These are phyloP conservation scores for Eumerus sabulonum DNA, from an alignment of 2,888 invertebrate species.

Conservation along the genomic window DNA sequence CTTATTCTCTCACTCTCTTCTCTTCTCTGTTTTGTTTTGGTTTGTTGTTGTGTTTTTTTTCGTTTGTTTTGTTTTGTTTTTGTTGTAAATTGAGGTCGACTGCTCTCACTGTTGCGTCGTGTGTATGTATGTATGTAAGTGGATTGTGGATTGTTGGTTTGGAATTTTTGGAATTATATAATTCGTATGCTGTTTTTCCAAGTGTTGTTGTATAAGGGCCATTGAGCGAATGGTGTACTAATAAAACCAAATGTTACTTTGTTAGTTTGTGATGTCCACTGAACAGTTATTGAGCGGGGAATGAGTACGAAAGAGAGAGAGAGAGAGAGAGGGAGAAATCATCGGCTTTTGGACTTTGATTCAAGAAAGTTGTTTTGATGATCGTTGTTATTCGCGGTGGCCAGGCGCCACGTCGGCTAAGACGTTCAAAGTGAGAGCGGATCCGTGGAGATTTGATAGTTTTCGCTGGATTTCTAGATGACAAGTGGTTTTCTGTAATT, in stretches of 20 bases:
- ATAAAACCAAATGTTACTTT: slow-evolving; percentile 39
- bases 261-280: slow-evolving; percentile 23
- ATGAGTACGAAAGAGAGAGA: slow-evolving; percentile 2
- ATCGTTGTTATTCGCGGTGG: neutral
- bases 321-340: slow-evolving; percentile 49
- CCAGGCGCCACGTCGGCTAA: slow-evolving; percentile 47
- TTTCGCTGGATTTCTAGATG: neutral
- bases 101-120: slow-evolving; percentile 61
- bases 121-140: slow-evolving; percentile 49
- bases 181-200: slow-evolving; percentile 42
- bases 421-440: slow-evolving; percentile 10
- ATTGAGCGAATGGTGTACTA: slow-evolving; percentile 8
- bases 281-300: neutral
- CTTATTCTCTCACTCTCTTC: too few species aligned
- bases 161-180: slow-evolving; percentile 65
- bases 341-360: slow-evolving; percentile 43
- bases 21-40: slow-evolving; percentile 28
- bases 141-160: slow-evolving; percentile 55
- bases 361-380: slow-evolving; percentile 47
- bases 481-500: neutral
- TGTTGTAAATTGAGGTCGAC: slow-evolving; percentile 62
- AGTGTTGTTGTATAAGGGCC: slow-evolving; percentile 6
- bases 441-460: slow-evolving; percentile 1
- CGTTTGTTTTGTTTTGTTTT: slow-evolving; percentile 35
- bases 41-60: slow-evolving; percentile 22